A percentile compares a stretch with the other conserved stretches of the same genome.
Conservation (phyloP, 2,888 invertebrate genomes). For the Aspidiotus rigidus region DNA sequence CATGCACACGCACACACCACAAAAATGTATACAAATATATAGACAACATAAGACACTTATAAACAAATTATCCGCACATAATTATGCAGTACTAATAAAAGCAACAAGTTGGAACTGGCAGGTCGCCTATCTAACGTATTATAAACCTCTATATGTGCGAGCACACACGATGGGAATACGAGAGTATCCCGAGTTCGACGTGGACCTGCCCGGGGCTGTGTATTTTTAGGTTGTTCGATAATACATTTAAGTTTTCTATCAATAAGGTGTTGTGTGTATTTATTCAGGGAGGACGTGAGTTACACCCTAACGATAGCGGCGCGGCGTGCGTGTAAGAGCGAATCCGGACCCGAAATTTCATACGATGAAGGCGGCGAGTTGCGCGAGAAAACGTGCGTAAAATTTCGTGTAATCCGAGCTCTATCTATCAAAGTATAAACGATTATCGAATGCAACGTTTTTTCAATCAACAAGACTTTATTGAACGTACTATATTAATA, state of each 20-base stretch:
- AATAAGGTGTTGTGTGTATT: not conserved
- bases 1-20: no score
- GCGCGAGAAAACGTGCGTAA: not conserved
- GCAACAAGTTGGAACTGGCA: no score
- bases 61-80: no score
- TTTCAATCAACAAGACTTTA: conserved; percentile 10
- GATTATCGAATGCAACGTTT: conserved; percentile 5
- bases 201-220: not conserved
- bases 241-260: not conserved
- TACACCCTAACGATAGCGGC: conserved; percentile 31
- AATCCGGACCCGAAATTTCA: conserved; percentile 15
- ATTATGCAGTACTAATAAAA: no score
- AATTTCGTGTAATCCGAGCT: not conserved
- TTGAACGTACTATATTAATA: conserved; percentile 8
- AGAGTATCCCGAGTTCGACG: not conserved
- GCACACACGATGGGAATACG: no score
- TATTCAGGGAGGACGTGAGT: not conserved
- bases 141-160: no score
- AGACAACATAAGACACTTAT: no score
- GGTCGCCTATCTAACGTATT: no score
- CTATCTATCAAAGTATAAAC: not conserved
- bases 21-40: no score
- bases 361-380: not conserved
- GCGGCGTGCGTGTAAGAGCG: conserved; percentile 32
- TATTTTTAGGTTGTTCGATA: not conserved